Conservation (phyloP, 2,797 vertebrate species). For the Lithobates pipiens region DNA sequence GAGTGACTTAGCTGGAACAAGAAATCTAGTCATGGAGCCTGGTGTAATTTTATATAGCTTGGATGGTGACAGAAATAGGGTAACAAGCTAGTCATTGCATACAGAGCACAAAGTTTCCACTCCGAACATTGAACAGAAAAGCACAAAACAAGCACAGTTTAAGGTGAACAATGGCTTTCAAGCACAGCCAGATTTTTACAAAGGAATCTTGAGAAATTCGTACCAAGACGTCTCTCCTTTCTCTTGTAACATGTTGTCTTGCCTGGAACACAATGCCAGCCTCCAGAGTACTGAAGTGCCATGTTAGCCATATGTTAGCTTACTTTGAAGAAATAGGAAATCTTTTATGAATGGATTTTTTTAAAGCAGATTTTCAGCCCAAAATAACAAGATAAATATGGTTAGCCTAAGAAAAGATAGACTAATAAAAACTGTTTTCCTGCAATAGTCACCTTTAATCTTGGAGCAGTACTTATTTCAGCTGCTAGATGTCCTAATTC, state of each 20-base stretch:
- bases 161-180: constrained; percentile 44
- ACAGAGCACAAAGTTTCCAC: constrained; percentile 19
- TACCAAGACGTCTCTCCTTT: constrained; percentile 27
- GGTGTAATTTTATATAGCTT: constrained; percentile 14
- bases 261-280: constrained; percentile 2
- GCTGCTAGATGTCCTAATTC: too few species aligned
- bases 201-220: constrained; percentile 16
- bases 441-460: too few species aligned
- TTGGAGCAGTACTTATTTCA: too few species aligned
- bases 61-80: background rate
- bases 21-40: background rate
- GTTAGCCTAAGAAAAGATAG: too few species aligned
- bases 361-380: too few species aligned
- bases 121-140: background rate
- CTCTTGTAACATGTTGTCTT: constrained; percentile 7
- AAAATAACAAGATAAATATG: too few species aligned
- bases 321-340: background rate
- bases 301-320: constrained; percentile 37
- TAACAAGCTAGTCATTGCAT: background rate
- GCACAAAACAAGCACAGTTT: constrained; percentile 38
- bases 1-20: background rate
- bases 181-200: constrained; percentile 31
- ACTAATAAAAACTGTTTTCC: too few species aligned
- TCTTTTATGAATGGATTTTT: background rate
- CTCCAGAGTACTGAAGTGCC: background rate